These are phyloP conservation scores for Misgurnus mizolepis DNA, from an alignment of 2,113 vertebrate genomes.

Conservation along the genomic window DNA sequence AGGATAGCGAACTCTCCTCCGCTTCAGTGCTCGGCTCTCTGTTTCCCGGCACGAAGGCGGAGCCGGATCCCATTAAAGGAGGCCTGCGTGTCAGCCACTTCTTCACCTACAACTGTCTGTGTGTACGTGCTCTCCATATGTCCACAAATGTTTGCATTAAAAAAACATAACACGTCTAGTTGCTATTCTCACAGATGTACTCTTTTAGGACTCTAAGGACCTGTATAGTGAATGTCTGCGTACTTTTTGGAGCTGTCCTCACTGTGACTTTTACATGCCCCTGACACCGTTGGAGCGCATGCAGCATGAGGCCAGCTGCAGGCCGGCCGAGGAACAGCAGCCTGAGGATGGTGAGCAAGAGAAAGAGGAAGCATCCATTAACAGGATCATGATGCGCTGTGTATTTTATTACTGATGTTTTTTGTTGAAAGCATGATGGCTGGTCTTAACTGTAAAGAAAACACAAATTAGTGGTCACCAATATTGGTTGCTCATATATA, in stretches of 20 bases:
- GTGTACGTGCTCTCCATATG: slow-evolving; percentile 79
- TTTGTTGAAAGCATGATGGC: no score
- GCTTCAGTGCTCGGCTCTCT: slow-evolving; percentile 60
- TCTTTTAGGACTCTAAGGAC: slow-evolving; percentile 76
- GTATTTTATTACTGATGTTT: no score
- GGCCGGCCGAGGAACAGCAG: slow-evolving; percentile 64
- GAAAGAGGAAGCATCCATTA: neutral
- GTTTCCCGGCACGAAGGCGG: slow-evolving; percentile 71
- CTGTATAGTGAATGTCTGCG: slow-evolving; percentile 89
- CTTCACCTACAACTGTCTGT: slow-evolving; percentile 90
- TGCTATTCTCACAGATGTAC: slow-evolving; percentile 48
- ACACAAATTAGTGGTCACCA: no score
- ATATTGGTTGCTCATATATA: no score
- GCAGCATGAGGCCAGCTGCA: slow-evolving; percentile 81
- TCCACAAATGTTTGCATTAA: slow-evolving; percentile 65
- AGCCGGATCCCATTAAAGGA: slow-evolving; percentile 82
- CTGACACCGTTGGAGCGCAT: slow-evolving; percentile 87
- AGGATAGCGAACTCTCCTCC: slow-evolving; percentile 26
- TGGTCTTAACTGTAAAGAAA: no score
- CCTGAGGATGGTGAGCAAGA: slow-evolving; percentile 51
- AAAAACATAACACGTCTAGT: slow-evolving; percentile 41
- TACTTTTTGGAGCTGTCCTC: slow-evolving; percentile 89
- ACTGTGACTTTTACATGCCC: slow-evolving; percentile 85
- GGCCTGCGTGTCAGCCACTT: slow-evolving; percentile 79
- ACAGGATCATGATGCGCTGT: no score